Conservation (phyloP, 1,140 invertebrate genomes). For the Ceratina australensis region DNA sequence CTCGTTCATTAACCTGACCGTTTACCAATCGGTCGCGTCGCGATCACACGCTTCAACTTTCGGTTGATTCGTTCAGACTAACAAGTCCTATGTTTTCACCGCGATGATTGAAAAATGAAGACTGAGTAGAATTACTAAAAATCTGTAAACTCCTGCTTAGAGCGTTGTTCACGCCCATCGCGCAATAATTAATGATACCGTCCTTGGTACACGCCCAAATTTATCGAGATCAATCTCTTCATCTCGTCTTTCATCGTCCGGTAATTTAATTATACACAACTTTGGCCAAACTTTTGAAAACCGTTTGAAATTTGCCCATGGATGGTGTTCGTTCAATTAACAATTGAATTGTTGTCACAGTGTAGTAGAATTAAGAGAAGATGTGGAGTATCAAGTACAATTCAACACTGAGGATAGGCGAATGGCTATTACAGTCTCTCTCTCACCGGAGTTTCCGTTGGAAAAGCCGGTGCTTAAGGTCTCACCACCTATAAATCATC, state of each 20-base stretch:
- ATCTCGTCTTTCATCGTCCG: too few relatives aligned
- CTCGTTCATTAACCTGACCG: neutral
- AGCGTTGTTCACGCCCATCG: neutral
- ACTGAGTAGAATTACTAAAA: neutral
- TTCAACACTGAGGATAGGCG: conserved; percentile 83
- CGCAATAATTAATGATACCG: conserved; percentile 8
- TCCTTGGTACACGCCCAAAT: neutral
- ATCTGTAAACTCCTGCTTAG: neutral
- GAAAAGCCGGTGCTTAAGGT: conserved; percentile 86
- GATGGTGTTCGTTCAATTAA: too few relatives aligned
- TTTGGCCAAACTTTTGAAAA: too few relatives aligned
- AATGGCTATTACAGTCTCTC: conserved; percentile 83
- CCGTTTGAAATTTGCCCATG: too few relatives aligned
- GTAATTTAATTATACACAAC: too few relatives aligned
- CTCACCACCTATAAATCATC: conserved; percentile 83
- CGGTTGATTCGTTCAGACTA: neutral
- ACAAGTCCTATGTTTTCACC: neutral
- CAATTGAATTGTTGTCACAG: conserved; percentile 69
- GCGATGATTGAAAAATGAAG: too few relatives aligned
- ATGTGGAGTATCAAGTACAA: conserved; percentile 85
- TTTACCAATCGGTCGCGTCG: conserved; percentile 13
- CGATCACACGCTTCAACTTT: neutral
- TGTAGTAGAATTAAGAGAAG: conserved; percentile 85
- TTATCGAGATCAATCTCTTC: neutral
- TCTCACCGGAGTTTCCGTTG: conserved; percentile 86